Evolutionary conservation across 2,888 invertebrate genomes (phyloP), one percentile per base, ranked within the genome.

Genomic region (Helicoverpa assulta): DNA sequence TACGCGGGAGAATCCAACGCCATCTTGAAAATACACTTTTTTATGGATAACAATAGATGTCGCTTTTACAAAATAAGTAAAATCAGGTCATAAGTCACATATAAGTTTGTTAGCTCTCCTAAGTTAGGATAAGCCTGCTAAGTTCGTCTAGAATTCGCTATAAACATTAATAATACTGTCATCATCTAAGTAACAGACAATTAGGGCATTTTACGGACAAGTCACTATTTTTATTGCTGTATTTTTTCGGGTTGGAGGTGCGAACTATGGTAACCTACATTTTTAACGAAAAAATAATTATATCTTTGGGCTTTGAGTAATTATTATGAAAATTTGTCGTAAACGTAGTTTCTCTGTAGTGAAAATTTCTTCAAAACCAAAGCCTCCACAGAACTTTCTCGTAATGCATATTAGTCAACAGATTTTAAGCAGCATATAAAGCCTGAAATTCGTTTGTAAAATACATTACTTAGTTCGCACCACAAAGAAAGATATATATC

Each of bases 161-260:
- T 78, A 82, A 72, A 78, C 40, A 79, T 83, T 83, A 85, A 85
- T 85, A 85, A 83, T 83, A 83, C 83, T 83, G 83, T 81, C 64
- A 76, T 78, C 58, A 62, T 67, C 73, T 81, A 83, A 67, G 52
- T 67, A 78, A 71, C 71, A 60, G 75, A 72, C 60, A 70, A 73
- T 67, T 37, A 50, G 67, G 73, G 72, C 53, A 33, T 74, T n/a
- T 60, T 67, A 63, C 56, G 59, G 80, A 65, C 66, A 76, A 64
- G 50, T 72, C 40, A 69, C 64, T 70, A 81, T 54, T 47, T 33
- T 76, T 73, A 76, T 80, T 81, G 58, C 58, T 54, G 71, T 61
- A 55, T 55, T 51, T 68, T 47, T 59, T 37, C 53, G 51, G 53
- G 43, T 19, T 26, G 26, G 63, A 73, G 67, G 78, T 68, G 59